Base-by-base conservation (phyloP, 2,113 vertebrate genomes). In the Chrysochloris asiatica region DNA sequence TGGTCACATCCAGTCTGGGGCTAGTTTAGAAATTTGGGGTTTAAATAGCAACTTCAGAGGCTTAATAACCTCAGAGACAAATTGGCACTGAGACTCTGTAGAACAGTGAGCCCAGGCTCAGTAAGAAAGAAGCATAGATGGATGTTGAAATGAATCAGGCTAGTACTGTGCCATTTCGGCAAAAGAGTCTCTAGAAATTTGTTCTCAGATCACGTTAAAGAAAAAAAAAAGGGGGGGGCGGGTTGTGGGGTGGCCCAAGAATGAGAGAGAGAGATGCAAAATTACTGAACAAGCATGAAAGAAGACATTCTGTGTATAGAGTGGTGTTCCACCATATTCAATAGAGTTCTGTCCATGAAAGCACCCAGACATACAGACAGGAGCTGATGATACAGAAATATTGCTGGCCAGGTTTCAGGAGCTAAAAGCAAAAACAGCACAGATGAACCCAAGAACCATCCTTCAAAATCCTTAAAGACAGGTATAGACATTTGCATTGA, bases 11-110 rank as follows among this genome's bases (percentile, higher is more conserved):
- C 83, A 83, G 89, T 47, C 87, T 54, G 92, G 16, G 33, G 13
- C 54, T 75, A 41, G 43, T 59, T 59, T 30, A 93, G 89, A 92
- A 87, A 94, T 6, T 1, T 48, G 91, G 78, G 50, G 63, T 79
- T 77, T 84, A 77, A 80, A 91, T 2, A 67, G 94, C 41, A 26
- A 54, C 36, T 76, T 21, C 22, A 43, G 81, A 65, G 54, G 80
- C 90, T 73, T 83, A 71, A 78, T 67, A 36, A 78, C 38, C 82
- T 26, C 5, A 2, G 73, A 50, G 86, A 85, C 33, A 13, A 63
- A 65, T 1, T n/a, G 91, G 77, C 77, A 89, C 28, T 2, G 9
- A 92, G 8, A 77, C 77, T 50, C 71, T 14, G 52, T 30, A 19
- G 16, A 30, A 14, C 43, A 45, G 54, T 24, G 54, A 77, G 48